Evolutionary conservation across 2,113 vertebrate species (phyloP).

Genomic region (Probosciger aterrimus): DNA sequence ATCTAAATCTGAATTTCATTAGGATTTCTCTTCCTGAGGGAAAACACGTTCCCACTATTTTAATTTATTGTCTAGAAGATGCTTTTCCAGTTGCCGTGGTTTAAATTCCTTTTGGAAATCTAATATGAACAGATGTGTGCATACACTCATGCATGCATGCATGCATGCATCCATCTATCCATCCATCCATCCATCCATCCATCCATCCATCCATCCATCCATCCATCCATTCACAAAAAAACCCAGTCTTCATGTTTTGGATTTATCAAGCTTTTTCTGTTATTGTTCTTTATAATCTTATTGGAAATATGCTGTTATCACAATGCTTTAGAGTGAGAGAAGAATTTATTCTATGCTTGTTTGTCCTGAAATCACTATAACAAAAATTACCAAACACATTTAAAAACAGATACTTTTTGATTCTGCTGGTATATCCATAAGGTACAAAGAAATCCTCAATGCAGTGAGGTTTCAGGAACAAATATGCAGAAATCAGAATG

Average conservation of each 20-base stretch:
- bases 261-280: conserved; percentile 18
- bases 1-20: conserved; percentile 19
- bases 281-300: conserved; percentile 21
- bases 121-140: not conserved
- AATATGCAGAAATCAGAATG: not conserved
- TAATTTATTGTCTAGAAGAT: conserved; percentile 13
- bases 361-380: not conserved
- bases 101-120: conserved; percentile 33
- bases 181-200: not conserved
- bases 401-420: not conserved
- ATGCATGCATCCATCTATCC: not conserved
- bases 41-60: not conserved
- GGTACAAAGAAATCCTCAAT: not conserved
- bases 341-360: not conserved
- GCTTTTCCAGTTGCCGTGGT: conserved; percentile 18
- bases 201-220: not conserved
- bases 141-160: not conserved
- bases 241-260: not conserved
- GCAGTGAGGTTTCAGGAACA: not conserved
- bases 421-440: not conserved
- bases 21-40: conserved; percentile 28
- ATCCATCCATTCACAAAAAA: not conserved
- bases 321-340: not conserved
- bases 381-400: not conserved
- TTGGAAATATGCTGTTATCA: conserved; percentile 7